phyloP scores from a whole-genome alignment of 2,113 vertebrate species.

The Rhea americana region DNA sequence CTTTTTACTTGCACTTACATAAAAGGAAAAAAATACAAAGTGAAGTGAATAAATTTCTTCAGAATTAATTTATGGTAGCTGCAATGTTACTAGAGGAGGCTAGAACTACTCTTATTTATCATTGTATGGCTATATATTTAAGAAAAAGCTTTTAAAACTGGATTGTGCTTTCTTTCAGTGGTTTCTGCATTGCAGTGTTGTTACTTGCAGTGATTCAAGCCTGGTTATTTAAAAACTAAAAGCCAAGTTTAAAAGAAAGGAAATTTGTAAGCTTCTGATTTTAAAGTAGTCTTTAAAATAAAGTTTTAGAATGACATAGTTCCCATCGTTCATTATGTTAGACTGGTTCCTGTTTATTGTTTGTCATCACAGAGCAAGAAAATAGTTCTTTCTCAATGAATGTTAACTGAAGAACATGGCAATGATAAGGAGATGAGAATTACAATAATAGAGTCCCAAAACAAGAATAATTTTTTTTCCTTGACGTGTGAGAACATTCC shows the following conservation, averaged over 20 bases:
- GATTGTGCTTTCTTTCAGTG: background rate
- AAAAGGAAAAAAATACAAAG: background rate
- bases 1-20: background rate
- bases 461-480: background rate
- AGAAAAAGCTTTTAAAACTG: slow-evolving; percentile 16
- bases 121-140: background rate
- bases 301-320: background rate
- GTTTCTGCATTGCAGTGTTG: background rate
- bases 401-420: background rate
- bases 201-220: slow-evolving; percentile 7
- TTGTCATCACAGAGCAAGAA: slow-evolving; percentile 4
- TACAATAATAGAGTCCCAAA: background rate
- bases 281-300: slow-evolving; percentile 33
- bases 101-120: background rate
- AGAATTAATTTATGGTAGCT: background rate
- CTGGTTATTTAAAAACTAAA: slow-evolving; percentile 33
- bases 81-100: background rate
- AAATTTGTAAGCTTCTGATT: background rate
- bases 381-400: background rate
- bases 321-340: background rate
- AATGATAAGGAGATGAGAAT: background rate
- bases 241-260: background rate
- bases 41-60: background rate
- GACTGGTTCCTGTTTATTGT: background rate
- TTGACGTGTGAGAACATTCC: background rate